Evolutionary conservation across 1,140 invertebrate species (phyloP).

Genomic region (Aricia agestis): DNA sequence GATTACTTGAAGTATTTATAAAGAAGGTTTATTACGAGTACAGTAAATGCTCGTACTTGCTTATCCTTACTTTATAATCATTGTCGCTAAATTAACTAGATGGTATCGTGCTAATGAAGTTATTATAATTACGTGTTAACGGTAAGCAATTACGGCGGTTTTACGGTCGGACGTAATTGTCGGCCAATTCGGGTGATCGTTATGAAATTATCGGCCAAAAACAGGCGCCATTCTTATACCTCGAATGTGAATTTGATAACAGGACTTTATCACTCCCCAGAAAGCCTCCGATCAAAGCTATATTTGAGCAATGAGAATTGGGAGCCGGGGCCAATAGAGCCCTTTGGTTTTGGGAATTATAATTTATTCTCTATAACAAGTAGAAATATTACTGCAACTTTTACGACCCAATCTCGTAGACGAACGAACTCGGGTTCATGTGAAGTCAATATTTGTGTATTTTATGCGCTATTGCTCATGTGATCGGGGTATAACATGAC

Average conservation of each 20-base stretch:
- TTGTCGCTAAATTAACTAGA: background rate
- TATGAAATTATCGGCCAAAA: background rate
- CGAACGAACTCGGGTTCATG: background rate
- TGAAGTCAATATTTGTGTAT: background rate
- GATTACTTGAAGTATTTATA: background rate
- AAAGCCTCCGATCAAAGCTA: no score
- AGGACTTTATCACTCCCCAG: no score
- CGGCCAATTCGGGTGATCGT: background rate
- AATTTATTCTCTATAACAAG: background rate
- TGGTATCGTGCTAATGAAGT: background rate
- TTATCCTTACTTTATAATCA: background rate
- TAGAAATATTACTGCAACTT: background rate
- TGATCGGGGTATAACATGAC: background rate
- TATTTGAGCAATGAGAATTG: no score
- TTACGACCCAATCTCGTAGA: background rate
- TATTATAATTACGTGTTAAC: background rate
- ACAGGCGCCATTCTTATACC: background rate
- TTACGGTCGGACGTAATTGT: no score
- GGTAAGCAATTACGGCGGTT: background rate
- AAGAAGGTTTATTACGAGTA: background rate
- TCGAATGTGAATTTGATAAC: no score
- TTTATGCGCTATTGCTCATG: background rate
- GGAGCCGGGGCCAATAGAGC: background rate
- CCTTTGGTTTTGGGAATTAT: background rate
- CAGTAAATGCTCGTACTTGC: background rate